phyloP scores from a whole-genome alignment of 1,140 invertebrate genomes.

The Telenomus remus region DNA sequence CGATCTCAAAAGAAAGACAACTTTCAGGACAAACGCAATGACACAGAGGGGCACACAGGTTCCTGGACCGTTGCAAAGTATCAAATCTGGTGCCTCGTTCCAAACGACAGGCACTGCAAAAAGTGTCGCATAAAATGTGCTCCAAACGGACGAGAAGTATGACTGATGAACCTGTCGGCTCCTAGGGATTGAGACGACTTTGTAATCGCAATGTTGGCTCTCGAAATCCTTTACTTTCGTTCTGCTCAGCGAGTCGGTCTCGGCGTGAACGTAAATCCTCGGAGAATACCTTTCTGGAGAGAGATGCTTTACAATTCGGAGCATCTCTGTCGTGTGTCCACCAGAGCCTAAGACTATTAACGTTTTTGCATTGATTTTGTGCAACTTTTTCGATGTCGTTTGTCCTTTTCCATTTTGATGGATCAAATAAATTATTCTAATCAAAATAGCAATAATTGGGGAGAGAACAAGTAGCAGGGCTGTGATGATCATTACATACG shows the following conservation, averaged over 20 bases:
- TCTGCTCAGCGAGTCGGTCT: constrained; percentile 85
- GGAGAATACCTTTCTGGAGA: constrained; percentile 80
- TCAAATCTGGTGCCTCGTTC: constrained; percentile 82
- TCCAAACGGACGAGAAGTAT: constrained; percentile 86
- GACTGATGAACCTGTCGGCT: constrained; percentile 92
- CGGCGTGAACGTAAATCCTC: constrained; percentile 86
- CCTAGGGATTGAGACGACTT: constrained; percentile 82
- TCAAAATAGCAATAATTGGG: too few species aligned
- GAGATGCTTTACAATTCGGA: constrained; percentile 81
- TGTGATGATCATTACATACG: too few species aligned
- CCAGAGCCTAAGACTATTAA: constrained; percentile 80
- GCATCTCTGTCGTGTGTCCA: constrained; percentile 93
- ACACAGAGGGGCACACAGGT: constrained; percentile 93
- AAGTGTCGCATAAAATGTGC: constrained; percentile 83
- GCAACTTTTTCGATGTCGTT: constrained; percentile 6
- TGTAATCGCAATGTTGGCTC: constrained; percentile 70
- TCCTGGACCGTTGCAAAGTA: constrained; percentile 96
- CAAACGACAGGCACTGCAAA: constrained; percentile 83
- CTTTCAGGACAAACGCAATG: constrained; percentile 81
- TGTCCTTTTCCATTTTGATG: not conserved
- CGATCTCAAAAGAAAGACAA: constrained; percentile 80
- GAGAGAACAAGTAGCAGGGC: too few species aligned
- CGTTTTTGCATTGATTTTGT: constrained; percentile 63
- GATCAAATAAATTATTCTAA: too few species aligned
- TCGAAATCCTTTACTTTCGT: constrained; percentile 79